Evolutionary conservation across 23 tunicate genomes (phyloP), one percentile per base, ranked within the genome.

Genomic region (Ascidia mentula): DNA sequence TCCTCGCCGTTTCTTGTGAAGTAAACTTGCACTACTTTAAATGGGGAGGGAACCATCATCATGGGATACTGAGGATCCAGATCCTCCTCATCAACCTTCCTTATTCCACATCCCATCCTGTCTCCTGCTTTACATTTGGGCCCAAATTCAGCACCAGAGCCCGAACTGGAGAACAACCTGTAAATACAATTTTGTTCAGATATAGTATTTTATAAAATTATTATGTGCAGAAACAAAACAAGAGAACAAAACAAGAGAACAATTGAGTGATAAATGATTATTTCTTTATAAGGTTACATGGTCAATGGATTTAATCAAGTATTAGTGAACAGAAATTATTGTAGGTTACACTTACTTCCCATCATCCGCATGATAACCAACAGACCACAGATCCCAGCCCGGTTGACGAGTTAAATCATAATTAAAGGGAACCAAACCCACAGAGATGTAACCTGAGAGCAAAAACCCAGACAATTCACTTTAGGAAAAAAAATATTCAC

Each of bases 1-100:
- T 87, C 86, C 34, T 65, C 60, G 2, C 91, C 91, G 42, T 87
- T 87, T 30, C 78, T 69, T 6, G 91, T 87, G 73, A 87, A 87
- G 59, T 76, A 87, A 40, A 87, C 91, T 46, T 81, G 86, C n/a
- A 81, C 32, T 0, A 60, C 22, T 30, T 59, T 60, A 24, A 74
- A 75, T 15, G 88, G 72, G 46, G 30, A 46, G 7, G 69, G 76
- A 40, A 35, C 33, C 78, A 17, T 60, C 45, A 38, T 73, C 36
- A 26, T 28, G 4, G 7, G 65, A 53, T 20, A 1, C 24, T 53
- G 65, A 53, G 7, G 24, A 7, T 34, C 33, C 30, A 33, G 0
- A 13, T 34, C 33, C 30, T 36, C 80, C 37, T 42, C 60, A 34
- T 73, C 71, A 8, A 30, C 13, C 26, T 69, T 40, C 18, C 91